Percentiles rank a stretch among this genome's conserved stretches.
Conservation (phyloP, 2,888 invertebrate genomes). For the Leptinotarsa tumamoca region DNA sequence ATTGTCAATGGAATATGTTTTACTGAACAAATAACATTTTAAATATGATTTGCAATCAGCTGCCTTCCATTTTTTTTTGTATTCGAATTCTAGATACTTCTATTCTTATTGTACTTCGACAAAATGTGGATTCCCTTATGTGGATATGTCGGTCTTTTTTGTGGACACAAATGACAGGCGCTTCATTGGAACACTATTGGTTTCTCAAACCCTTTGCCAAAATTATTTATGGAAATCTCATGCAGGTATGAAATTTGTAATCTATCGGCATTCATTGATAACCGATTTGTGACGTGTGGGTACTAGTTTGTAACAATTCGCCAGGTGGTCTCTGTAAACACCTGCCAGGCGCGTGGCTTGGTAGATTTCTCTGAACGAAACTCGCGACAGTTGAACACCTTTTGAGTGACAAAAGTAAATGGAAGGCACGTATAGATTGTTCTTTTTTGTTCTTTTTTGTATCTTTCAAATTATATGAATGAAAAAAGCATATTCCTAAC, state of each 20-base stretch:
- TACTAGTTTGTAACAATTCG: constrained; percentile 40
- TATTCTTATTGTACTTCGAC: too few relatives aligned
- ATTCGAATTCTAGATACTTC: too few relatives aligned
- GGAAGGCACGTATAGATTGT: constrained; percentile 38
- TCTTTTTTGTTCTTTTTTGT: constrained; percentile 36
- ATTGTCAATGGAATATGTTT: too few relatives aligned
- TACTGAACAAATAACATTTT: too few relatives aligned
- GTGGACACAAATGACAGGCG: too few relatives aligned
- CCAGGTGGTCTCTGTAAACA: constrained; percentile 50
- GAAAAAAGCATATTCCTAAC: too few relatives aligned
- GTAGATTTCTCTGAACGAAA: constrained; percentile 39
- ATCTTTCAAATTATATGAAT: too few relatives aligned
- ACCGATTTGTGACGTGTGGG: constrained; percentile 45
- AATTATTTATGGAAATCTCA: constrained; percentile 9
- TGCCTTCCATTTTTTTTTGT: too few relatives aligned
- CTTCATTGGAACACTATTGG: neutral
- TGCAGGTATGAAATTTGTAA: constrained; percentile 26
- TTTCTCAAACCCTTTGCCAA: neutral
- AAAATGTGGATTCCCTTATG: too few relatives aligned
- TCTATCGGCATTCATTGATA: constrained; percentile 47
- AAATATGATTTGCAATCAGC: too few relatives aligned
- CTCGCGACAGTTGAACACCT: constrained; percentile 41
- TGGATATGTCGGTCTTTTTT: too few relatives aligned
- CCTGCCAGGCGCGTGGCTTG: constrained; percentile 53
- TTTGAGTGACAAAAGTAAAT: constrained; percentile 37